A percentile compares a stretch with the other conserved stretches of the same genome.
Evolutionary conservation across 1,140 invertebrate species (phyloP).

Genomic region (Wiebesia pumilae): DNA sequence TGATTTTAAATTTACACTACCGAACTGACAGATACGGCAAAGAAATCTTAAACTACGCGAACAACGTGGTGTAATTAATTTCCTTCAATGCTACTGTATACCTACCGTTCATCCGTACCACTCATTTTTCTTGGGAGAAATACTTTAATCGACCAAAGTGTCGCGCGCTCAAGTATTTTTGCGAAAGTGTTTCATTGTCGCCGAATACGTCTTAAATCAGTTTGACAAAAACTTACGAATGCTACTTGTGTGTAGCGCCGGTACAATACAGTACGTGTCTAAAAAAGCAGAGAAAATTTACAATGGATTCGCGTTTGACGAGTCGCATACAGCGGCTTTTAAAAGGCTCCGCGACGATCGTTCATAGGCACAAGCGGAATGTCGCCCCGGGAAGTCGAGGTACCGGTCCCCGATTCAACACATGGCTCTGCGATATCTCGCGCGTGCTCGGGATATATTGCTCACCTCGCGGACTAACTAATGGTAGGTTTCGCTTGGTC

Average conservation of each 20-base stretch:
- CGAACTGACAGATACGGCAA: not conserved
- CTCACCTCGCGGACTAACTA: not conserved
- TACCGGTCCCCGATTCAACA: no score
- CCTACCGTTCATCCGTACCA: not conserved
- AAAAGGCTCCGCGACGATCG: not conserved
- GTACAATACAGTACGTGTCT: not conserved
- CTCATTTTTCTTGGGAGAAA: not conserved
- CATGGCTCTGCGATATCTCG: not conserved
- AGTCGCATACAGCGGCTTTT: not conserved
- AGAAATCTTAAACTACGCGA: no score
- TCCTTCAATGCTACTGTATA: not conserved
- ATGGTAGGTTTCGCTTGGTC: constrained; percentile 12
- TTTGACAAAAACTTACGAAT: not conserved
- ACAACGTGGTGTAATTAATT: not conserved
- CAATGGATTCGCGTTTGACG: not conserved
- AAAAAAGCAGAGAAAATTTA: not conserved
- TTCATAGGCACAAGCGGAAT: not conserved
- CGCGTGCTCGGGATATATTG: constrained; percentile 33
- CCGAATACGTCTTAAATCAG: not conserved
- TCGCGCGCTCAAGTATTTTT: not conserved
- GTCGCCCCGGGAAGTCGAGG: not conserved
- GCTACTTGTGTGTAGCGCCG: not conserved
- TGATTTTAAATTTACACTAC: no score
- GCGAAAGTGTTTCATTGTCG: not conserved
- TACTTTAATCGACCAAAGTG: not conserved